Evolutionary conservation across 2,888 invertebrate species (phyloP).

Genomic region (Lacanobia oleracea): DNA sequence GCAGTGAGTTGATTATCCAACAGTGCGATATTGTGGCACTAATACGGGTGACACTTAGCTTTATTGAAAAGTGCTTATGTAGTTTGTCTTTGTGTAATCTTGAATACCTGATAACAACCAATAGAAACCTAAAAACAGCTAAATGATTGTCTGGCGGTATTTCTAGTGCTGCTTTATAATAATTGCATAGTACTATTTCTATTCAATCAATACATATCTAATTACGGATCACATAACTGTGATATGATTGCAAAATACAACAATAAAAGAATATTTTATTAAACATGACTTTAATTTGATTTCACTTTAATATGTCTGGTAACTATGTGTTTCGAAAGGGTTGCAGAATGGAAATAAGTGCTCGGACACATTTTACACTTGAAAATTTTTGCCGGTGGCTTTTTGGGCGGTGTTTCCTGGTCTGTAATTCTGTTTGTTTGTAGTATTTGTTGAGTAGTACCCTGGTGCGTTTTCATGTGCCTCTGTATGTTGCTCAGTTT

Average conservation of each 20-base stretch:
- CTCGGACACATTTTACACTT: constrained; percentile 85
- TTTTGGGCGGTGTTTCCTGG: constrained; percentile 42
- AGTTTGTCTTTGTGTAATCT: no score
- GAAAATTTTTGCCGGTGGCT: constrained; percentile 62
- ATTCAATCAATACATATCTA: constrained; percentile 19
- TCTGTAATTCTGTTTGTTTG: constrained; percentile 43
- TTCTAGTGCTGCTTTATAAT: constrained; percentile 12
- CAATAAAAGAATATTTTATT: constrained; percentile 34
- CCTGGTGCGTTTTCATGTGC: constrained; percentile 79
- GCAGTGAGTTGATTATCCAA: no score
- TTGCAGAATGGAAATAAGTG: constrained; percentile 79
- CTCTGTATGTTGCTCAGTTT: constrained; percentile 72
- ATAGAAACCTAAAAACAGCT: background rate
- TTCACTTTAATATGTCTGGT: constrained; percentile 79
- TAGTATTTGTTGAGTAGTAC: constrained; percentile 46
- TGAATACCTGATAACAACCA: no score
- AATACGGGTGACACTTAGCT: no score
- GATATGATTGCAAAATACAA: constrained; percentile 43
- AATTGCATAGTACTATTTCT: background rate
- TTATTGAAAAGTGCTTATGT: no score
- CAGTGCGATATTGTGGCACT: no score
- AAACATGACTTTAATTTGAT: constrained; percentile 54
- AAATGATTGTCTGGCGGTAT: constrained; percentile 9
- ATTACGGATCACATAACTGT: constrained; percentile 12
- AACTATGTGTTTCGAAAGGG: constrained; percentile 84